Percentiles rank a stretch among this genome's conserved stretches.
Evolutionary conservation across 2,113 vertebrate genomes (phyloP).

Genomic region (Microtus montanus): DNA sequence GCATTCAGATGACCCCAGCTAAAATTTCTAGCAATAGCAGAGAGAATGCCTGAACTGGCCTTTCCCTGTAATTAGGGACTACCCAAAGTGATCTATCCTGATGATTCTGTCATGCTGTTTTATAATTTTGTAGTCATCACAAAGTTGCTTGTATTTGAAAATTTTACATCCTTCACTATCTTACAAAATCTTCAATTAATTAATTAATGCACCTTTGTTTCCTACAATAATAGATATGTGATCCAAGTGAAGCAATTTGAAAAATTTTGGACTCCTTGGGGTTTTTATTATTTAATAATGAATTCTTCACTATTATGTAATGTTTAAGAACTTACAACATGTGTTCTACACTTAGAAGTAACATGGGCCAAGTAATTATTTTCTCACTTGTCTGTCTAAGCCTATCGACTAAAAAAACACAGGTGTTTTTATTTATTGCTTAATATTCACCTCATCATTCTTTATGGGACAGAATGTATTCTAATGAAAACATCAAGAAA

Average conservation of each 20-base stretch:
- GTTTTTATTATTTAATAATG: background rate
- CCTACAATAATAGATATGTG: background rate
- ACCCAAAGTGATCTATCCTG: background rate
- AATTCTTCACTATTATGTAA: conserved; percentile 44
- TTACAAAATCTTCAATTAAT: background rate
- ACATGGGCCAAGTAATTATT: conserved; percentile 6
- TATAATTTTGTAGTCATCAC: background rate
- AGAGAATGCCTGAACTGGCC: too few relatives aligned
- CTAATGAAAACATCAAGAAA: conserved; percentile 2
- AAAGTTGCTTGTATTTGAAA: background rate
- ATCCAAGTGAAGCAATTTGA: background rate
- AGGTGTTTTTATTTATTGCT: background rate
- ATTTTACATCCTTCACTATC: conserved; percentile 24
- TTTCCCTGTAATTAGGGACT: too few relatives aligned
- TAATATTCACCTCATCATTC: background rate
- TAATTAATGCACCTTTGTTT: background rate
- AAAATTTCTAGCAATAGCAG: too few relatives aligned
- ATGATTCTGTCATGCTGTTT: background rate
- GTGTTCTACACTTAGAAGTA: background rate
- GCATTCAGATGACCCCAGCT: too few relatives aligned
- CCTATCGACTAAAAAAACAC: background rate
- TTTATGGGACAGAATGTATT: background rate
- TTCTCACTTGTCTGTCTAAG: background rate
- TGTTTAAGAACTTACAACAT: background rate
- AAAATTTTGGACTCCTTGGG: background rate